Evolutionary conservation across 2,888 invertebrate species (phyloP), one percentile per base, ranked within the genome.

Genomic region (Notodonta ziczac): DNA sequence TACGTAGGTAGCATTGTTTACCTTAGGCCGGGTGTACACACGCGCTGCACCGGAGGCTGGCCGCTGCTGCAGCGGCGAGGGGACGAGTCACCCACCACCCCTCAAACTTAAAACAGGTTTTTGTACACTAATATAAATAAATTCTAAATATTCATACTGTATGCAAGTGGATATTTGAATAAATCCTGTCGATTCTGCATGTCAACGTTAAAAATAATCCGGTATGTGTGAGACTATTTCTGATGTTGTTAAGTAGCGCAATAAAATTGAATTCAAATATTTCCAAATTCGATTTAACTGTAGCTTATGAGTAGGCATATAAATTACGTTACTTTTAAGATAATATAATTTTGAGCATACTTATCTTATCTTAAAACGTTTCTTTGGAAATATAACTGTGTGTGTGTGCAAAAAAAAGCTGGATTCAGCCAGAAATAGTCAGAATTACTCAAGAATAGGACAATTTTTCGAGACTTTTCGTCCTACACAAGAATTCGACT

Each of bases 41-140:
- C 67, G 40, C 53, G 62, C 39, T 70, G 68, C 70, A 68, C 69
- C 65, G 69, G 76, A 80, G 64, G 75, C 78, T 79, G 78, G 58
- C 78, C 74, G 60, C 44, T 14, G 35, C 55, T 66, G 65, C 62
- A 10, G 58, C 16, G 40, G 58, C 63, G 66, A 73, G 76, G 82
- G 81, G 85, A 72, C 67, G 67, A 55, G 67, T 58, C 46, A 50
- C 72, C 74, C 46, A 50, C 73, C 74, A 79, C 83, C 84, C 84
- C 79, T 73, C 64, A 69, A 6, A 64, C 66, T 69, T 65, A 70
- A 71, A 87, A 89, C 91, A 84, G 89, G 91, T 91, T 89, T 75
- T 59, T 58, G 61, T 54, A 14, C 88, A 88, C 84, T 88, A 78
- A 89, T 90, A 89, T 86, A 70, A 85, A 91, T 91, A 88, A 81